Conservation (phyloP, 2,113 vertebrate genomes). For the Passer montanus region DNA sequence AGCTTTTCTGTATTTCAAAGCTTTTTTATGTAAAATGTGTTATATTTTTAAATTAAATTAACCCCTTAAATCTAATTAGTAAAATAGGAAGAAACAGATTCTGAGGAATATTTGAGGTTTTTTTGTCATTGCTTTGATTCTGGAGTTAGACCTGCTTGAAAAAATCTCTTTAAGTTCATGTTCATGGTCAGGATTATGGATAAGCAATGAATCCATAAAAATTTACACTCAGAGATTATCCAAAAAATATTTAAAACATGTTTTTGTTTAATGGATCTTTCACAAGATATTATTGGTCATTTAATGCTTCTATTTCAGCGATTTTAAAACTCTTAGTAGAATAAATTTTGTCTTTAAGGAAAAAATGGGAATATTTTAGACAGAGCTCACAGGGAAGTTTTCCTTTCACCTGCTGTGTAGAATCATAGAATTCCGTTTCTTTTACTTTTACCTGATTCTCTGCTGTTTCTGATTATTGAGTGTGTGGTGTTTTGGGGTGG, state of each 20-base stretch:
- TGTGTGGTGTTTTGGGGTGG: neutral
- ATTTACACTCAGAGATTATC: neutral
- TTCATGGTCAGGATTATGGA: neutral
- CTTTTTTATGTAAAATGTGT: neutral
- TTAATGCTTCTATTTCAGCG: neutral
- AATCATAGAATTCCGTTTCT: neutral
- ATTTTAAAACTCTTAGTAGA: neutral
- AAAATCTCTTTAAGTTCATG: neutral
- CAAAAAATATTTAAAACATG: neutral
- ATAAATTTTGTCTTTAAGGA: neutral
- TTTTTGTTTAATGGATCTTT: neutral
- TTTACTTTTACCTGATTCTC: neutral
- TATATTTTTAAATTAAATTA: neutral
- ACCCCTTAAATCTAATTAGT: neutral
- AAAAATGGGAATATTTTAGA: neutral
- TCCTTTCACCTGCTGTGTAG: neutral
- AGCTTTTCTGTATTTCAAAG: neutral
- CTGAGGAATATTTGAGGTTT: neutral
- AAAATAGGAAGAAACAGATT: neutral
- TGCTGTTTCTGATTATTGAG: neutral
- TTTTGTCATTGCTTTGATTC: neutral
- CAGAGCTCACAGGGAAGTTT: neutral
- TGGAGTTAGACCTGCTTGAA: neutral
- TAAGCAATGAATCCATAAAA: neutral
- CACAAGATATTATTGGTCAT: neutral